Evolutionary conservation across 1,140 invertebrate genomes (phyloP).

Genomic region (Drosophila sp.): DNA sequence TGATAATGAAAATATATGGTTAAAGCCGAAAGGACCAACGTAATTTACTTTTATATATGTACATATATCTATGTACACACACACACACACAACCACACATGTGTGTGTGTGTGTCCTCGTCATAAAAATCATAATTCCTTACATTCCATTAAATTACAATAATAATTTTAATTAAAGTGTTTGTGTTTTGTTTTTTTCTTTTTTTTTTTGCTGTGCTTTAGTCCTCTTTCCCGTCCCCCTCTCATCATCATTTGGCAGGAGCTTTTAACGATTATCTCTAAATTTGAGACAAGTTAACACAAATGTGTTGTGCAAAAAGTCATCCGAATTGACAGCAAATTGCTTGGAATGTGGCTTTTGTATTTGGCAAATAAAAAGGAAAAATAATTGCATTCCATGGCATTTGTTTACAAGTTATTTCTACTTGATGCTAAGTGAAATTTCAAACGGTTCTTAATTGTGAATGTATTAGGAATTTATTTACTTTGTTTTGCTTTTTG

Average conservation of each 20-base stretch:
- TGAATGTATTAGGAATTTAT: background rate
- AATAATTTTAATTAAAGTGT: conserved; percentile 82
- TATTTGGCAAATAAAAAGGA: background rate
- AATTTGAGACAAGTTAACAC: conserved; percentile 11
- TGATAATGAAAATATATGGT: conserved; percentile 82
- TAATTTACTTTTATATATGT: conserved; percentile 75
- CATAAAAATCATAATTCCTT: conserved; percentile 77
- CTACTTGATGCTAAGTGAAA: background rate
- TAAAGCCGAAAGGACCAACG: conserved; percentile 71
- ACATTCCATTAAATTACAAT: conserved; percentile 81
- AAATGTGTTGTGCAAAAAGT: conserved; percentile 5
- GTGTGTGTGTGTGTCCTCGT: conserved; percentile 44
- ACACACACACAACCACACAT: background rate
- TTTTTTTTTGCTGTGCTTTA: conserved; percentile 8
- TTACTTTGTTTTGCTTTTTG: too few species aligned
- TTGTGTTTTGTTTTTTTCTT: conserved; percentile 64
- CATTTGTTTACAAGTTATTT: background rate
- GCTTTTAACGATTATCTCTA: conserved; percentile 37
- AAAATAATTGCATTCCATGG: background rate
- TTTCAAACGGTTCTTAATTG: background rate
- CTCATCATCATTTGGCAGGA: conserved; percentile 35
- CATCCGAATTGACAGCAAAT: conserved; percentile 7
- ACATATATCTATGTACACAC: conserved; percentile 35
- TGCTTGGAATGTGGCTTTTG: background rate
- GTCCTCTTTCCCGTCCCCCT: conserved; percentile 1